A percentile compares a stretch with the other conserved stretches of the same genome.
Conservation (phyloP, 2,888 invertebrate species). For the Drosophila nigricruria region DNA sequence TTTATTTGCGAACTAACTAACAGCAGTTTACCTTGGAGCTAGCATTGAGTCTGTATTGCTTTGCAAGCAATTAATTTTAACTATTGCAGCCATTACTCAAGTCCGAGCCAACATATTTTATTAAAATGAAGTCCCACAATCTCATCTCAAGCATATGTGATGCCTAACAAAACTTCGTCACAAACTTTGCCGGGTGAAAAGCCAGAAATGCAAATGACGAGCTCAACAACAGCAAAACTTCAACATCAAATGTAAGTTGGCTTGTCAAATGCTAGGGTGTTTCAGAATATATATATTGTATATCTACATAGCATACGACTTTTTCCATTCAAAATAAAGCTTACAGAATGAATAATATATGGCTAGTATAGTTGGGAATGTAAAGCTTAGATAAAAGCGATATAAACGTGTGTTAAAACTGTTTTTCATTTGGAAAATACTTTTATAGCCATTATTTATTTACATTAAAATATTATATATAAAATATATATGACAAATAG, state of each 20-base stretch:
- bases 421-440: neutral
- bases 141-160: slow-evolving; percentile 64
- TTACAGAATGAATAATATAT: neutral
- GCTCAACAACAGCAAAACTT: slow-evolving; percentile 32
- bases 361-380: neutral
- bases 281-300: slow-evolving; percentile 11
- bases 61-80: slow-evolving; percentile 73
- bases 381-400: neutral
- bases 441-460: neutral
- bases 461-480: no score
- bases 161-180: slow-evolving; percentile 45
- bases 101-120: slow-evolving; percentile 69
- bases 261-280: slow-evolving; percentile 8
- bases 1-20: slow-evolving; percentile 63
- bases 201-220: slow-evolving; percentile 59
- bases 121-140: slow-evolving; percentile 70
- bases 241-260: slow-evolving; percentile 14
- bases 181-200: slow-evolving; percentile 40
- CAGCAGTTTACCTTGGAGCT: slow-evolving; percentile 55
- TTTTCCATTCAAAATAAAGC: neutral
- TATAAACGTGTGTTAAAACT: neutral
- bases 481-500: neutral
- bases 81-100: slow-evolving; percentile 65
- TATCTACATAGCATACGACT: neutral
- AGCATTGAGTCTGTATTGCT: slow-evolving; percentile 45